Conservation (phyloP, 2,888 invertebrate species). For the Drosophila kanekoi region DNA sequence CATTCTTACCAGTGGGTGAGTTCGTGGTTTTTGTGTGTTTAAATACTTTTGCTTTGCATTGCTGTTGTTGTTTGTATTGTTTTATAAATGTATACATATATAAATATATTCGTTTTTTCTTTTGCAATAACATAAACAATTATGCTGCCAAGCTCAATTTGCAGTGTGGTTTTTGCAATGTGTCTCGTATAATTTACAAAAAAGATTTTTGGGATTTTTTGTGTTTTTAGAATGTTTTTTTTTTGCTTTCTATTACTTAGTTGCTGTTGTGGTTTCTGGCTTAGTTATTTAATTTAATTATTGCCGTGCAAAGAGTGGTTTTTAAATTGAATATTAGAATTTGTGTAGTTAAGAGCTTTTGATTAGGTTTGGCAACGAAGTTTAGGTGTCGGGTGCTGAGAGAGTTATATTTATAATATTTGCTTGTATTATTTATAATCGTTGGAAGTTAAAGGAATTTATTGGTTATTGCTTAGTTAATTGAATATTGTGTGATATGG, state of each 20-base stretch:
- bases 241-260: constrained; percentile 3
- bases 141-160: constrained; percentile 68
- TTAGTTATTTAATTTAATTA: constrained; percentile 22
- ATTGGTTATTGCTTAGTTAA: constrained; percentile 39
- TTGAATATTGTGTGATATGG: constrained; percentile 42
- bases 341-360: constrained; percentile 13
- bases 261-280: constrained; percentile 27
- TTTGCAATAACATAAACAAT: constrained; percentile 48
- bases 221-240: constrained; percentile 18
- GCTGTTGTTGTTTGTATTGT: constrained; percentile 43
- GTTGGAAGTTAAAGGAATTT: constrained; percentile 10
- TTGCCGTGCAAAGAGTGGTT: constrained; percentile 44
- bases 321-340: constrained; percentile 7
- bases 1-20: constrained; percentile 74
- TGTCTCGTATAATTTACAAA: constrained; percentile 61
- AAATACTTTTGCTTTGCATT: constrained; percentile 43
- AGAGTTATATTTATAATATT: constrained; percentile 20
- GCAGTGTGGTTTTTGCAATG: constrained; percentile 52
- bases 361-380: constrained; percentile 4
- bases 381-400: constrained; percentile 31
- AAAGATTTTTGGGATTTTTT: constrained; percentile 16
- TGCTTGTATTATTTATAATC: constrained; percentile 30
- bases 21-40: constrained; percentile 47
- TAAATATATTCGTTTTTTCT: constrained; percentile 3
- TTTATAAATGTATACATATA: constrained; percentile 35